These are phyloP conservation scores for Aplochiton taeniatus DNA, from an alignment of 2,797 vertebrate species.

Conservation along the genomic window DNA sequence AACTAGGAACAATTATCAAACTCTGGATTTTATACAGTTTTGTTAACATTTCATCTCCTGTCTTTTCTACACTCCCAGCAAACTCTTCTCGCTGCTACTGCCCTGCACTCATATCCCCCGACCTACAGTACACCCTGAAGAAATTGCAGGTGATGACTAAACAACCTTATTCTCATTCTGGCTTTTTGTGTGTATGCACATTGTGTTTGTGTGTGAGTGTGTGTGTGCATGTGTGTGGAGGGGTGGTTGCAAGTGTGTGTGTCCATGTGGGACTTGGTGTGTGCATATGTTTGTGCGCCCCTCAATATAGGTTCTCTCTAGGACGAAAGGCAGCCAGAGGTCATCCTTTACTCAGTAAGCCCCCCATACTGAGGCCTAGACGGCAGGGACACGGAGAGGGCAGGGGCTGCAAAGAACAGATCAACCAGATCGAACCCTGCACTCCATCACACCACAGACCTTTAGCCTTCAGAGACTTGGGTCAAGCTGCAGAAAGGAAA, in stretches of 20 bases:
- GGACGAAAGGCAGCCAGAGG: slow-evolving; percentile 58
- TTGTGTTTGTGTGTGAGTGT: slow-evolving; percentile 39
- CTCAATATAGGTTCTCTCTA: slow-evolving; percentile 52
- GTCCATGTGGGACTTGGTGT: slow-evolving; percentile 34
- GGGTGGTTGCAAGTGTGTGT: not conserved
- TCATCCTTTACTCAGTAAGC: slow-evolving; percentile 57
- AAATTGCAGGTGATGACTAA: slow-evolving; percentile 57
- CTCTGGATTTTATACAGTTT: slow-evolving; percentile 76
- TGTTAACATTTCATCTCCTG: slow-evolving; percentile 80
- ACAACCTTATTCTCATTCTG: slow-evolving; percentile 59
- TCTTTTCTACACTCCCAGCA: slow-evolving; percentile 62
- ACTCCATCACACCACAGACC: slow-evolving; percentile 67
- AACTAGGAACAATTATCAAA: slow-evolving; percentile 75
- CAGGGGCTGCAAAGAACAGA: slow-evolving; percentile 51
- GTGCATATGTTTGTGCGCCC: slow-evolving; percentile 32
- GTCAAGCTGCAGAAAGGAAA: slow-evolving; percentile 56
- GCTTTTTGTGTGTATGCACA: slow-evolving; percentile 10
- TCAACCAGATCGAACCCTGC: slow-evolving; percentile 54
- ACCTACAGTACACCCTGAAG: slow-evolving; percentile 46
- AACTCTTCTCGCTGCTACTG: slow-evolving; percentile 48
- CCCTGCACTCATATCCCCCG: slow-evolving; percentile 41
- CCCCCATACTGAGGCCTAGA: slow-evolving; percentile 51
- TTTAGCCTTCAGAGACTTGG: slow-evolving; percentile 53
- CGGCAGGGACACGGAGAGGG: slow-evolving; percentile 28
- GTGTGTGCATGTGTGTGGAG: not conserved